A percentile compares a stretch with the other conserved stretches of the same genome.
These are phyloP conservation scores for Leontocebus nigricollis DNA, from an alignment of 2,797 vertebrate genomes.

Conservation along the genomic window DNA sequence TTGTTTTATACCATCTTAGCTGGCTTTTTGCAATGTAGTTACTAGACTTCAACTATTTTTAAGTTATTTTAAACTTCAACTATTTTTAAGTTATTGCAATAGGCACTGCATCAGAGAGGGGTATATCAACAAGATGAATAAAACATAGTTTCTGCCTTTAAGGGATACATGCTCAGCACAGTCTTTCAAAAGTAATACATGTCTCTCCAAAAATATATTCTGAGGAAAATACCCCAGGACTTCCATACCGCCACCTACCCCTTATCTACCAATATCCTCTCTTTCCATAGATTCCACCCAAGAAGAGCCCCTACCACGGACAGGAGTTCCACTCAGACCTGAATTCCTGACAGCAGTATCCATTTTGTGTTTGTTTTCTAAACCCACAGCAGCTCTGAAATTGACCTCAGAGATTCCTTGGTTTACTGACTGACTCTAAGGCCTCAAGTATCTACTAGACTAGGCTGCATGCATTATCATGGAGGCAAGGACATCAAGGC, in stretches of 20 bases:
- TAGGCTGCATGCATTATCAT: background rate
- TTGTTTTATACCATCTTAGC: background rate
- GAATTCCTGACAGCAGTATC: background rate
- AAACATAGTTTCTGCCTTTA: background rate
- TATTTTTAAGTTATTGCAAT: background rate
- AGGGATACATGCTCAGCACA: background rate
- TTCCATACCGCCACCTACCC: background rate
- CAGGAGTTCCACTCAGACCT: background rate
- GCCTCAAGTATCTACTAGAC: background rate
- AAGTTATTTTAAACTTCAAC: background rate
- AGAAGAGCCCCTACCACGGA: background rate
- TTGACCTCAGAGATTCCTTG: background rate
- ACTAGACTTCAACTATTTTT: background rate
- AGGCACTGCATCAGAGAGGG: background rate
- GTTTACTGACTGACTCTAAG: background rate
- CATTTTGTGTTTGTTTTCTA: constrained; percentile 19
- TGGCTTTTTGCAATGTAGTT: background rate
- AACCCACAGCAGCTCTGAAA: background rate
- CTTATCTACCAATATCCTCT: background rate
- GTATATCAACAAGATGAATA: background rate
- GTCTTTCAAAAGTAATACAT: background rate
- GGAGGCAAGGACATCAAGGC: background rate
- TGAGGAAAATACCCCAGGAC: background rate
- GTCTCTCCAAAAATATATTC: background rate
- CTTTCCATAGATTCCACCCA: background rate